Conservation (phyloP, 2,888 invertebrate genomes). For the Pandemis corylana region DNA sequence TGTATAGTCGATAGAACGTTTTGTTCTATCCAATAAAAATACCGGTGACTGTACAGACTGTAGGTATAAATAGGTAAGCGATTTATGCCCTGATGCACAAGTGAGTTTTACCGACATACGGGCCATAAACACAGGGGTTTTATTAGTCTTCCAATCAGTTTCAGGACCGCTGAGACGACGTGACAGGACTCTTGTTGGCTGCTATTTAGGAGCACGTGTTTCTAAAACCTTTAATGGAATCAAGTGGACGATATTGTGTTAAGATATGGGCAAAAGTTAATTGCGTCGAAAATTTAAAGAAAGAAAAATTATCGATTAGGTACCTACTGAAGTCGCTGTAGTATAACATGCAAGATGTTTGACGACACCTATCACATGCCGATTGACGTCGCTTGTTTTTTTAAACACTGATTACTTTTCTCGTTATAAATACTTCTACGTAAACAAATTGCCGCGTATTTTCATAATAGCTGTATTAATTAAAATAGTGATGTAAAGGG, state of each 20-base stretch:
- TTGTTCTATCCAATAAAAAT: too few species aligned
- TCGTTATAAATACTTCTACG: constrained; percentile 11
- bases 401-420: constrained; percentile 4
- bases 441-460: constrained; percentile 23
- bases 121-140: neutral
- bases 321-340: too few species aligned
- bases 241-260: too few species aligned
- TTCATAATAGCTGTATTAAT: constrained; percentile 23
- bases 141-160: neutral
- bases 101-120: neutral
- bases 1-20: too few species aligned
- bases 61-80: neutral
- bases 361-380: neutral
- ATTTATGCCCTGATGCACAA: neutral
- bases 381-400: neutral
- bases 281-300: too few species aligned
- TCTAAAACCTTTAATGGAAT: neutral
- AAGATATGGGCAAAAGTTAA: too few species aligned
- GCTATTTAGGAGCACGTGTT: neutral
- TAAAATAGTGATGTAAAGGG: constrained; percentile 26
- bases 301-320: too few species aligned
- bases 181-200: neutral
- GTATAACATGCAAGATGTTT: too few species aligned
- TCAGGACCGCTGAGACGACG: neutral
- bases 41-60: neutral